A percentile compares a stretch with the other conserved stretches of the same genome.
These are phyloP conservation scores for Theodoxus fluviatilis DNA, from an alignment of 2,888 invertebrate species.

Conservation along the genomic window DNA sequence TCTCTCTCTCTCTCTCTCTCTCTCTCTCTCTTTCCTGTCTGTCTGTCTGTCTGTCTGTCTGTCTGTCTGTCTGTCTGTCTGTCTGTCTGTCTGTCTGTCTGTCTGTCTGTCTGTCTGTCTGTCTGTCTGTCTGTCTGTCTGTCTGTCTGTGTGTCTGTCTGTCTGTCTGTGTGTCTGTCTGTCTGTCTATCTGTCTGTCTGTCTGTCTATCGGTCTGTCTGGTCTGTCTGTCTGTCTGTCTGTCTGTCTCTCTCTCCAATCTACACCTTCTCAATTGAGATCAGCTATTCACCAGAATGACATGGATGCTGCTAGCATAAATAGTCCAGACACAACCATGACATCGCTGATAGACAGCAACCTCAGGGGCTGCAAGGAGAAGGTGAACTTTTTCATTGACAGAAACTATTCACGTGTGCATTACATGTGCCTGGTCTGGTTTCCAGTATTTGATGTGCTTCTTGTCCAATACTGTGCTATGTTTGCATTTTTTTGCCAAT, in stretches of 20 bases:
- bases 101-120: slow-evolving; percentile 5
- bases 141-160: slow-evolving; percentile 5
- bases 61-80: slow-evolving; percentile 7
- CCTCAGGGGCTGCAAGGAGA: no score
- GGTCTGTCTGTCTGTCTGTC: slow-evolving; percentile 12
- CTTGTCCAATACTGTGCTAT: no score
- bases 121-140: slow-evolving; percentile 1
- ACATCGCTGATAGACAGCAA: no score
- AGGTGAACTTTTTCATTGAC: no score
- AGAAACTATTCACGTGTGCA: no score
- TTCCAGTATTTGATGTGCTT: no score
- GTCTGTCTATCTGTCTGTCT: background rate
- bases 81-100: slow-evolving; percentile 5
- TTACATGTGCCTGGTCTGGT: no score
- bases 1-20: background rate
- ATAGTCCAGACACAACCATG: no score
- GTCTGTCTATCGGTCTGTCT: background rate
- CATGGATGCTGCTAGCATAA: no score
- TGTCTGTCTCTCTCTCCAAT: background rate
- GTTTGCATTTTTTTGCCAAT: no score
- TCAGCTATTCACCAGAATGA: no score
- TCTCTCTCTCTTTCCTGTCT: background rate
- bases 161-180: slow-evolving; percentile 11
- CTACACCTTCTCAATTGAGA: no score
- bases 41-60: slow-evolving; percentile 4